These are phyloP conservation scores for Helicoverpa zea DNA, from an alignment of 1,140 invertebrate genomes.

Conservation along the genomic window DNA sequence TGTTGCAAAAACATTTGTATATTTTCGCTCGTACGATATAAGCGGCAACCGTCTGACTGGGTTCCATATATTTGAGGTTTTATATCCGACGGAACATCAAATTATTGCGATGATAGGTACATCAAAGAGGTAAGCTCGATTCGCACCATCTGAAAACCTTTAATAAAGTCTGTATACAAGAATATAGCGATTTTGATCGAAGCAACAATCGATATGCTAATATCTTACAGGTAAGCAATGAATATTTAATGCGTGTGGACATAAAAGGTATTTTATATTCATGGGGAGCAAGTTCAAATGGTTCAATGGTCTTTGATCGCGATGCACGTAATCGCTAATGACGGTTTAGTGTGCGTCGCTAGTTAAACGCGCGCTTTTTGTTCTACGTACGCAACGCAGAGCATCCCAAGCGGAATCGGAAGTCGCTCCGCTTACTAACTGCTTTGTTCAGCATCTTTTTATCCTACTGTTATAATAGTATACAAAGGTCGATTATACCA, in stretches of 20 bases:
- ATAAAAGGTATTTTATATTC: conserved; percentile 64
- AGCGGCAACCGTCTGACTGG: conserved; percentile 12
- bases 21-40: conserved; percentile 15
- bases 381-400: background rate
- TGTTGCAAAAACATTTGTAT: conserved; percentile 17
- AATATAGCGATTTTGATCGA: conserved; percentile 40
- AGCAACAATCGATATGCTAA: conserved; percentile 53
- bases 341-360: background rate
- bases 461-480: background rate
- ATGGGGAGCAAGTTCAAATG: conserved; percentile 58
- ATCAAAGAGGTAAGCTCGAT: background rate
- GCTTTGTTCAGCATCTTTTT: conserved; percentile 32
- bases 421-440: background rate
- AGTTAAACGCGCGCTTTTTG: conserved; percentile 10
- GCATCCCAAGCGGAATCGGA: conserved; percentile 15
- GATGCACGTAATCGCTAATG: conserved; percentile 45
- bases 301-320: conserved; percentile 63
- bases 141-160: background rate
- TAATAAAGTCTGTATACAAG: conserved; percentile 10
- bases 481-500: conserved; percentile 5
- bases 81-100: background rate
- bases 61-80: conserved; percentile 26
- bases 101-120: background rate
- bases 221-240: conserved; percentile 61
- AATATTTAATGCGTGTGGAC: conserved; percentile 62